Conservation (phyloP, 2,113 vertebrate species). For the Tautogolabrus adspersus region DNA sequence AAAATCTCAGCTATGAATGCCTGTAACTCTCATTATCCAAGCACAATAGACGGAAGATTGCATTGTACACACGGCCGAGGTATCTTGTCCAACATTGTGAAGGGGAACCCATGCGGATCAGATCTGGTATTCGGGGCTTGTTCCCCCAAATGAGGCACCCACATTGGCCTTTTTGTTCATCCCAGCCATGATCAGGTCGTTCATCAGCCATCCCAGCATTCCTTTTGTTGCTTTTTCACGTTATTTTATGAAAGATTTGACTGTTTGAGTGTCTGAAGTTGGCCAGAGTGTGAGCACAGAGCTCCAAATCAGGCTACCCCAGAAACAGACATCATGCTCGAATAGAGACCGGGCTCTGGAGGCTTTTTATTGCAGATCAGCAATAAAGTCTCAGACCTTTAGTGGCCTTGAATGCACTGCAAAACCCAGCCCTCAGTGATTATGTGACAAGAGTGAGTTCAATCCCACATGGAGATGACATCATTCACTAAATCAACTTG, state of each 20-base stretch:
- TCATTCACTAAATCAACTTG: conserved; percentile 17
- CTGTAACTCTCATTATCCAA: conserved; percentile 10
- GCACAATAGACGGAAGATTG: conserved; percentile 13
- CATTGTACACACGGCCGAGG: conserved; percentile 20
- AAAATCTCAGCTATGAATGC: background rate
- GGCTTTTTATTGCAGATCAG: background rate
- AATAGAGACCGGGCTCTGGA: background rate
- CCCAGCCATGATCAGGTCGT: conserved; percentile 27
- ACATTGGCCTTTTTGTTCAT: conserved; percentile 73
- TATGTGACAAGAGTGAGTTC: conserved; percentile 6
- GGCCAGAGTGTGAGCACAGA: background rate
- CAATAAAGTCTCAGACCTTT: background rate
- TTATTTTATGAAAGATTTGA: conserved; percentile 59
- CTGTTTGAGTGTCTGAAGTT: conserved; percentile 35
- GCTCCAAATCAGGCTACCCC: background rate
- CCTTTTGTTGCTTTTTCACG: conserved; percentile 48
- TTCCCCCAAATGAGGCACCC: conserved; percentile 63
- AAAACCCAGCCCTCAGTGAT: background rate
- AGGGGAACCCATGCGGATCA: conserved; percentile 77
- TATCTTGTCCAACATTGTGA: conserved; percentile 51
- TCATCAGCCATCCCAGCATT: conserved; percentile 40
- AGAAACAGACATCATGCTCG: conserved; percentile 1
- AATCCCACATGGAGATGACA: conserved; percentile 14
- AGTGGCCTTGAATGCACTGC: conserved; percentile 8
- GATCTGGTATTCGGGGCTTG: conserved; percentile 77